Evolutionary conservation across 2,797 vertebrate genomes (phyloP).

Genomic region (Glossophaga mutica): DNA sequence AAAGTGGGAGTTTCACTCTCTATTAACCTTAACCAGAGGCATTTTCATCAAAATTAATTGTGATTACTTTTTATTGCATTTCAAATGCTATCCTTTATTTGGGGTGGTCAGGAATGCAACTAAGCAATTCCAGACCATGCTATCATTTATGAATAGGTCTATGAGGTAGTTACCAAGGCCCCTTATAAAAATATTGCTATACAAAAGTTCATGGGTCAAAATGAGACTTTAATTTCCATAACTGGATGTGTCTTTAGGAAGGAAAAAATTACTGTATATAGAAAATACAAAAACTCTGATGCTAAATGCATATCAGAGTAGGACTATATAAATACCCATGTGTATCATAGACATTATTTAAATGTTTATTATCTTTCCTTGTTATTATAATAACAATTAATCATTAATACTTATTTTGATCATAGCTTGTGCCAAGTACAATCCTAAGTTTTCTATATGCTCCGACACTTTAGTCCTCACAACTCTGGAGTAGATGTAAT

Average conservation of each 20-base stretch:
- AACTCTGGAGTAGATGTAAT: not conserved
- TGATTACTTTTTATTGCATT: slow-evolving; percentile 74
- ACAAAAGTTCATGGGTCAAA: slow-evolving; percentile 61
- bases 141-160: slow-evolving; percentile 68
- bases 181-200: slow-evolving; percentile 65
- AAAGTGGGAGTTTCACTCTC: slow-evolving; percentile 65
- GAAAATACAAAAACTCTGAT: slow-evolving; percentile 20
- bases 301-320: not conserved
- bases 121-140: slow-evolving; percentile 69
- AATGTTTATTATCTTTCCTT: not conserved
- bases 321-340: not conserved
- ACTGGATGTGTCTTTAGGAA: slow-evolving; percentile 25
- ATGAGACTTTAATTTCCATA: slow-evolving; percentile 66
- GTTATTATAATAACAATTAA: not conserved
- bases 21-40: slow-evolving; percentile 70
- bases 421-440: not conserved
- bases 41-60: slow-evolving; percentile 74
- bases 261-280: slow-evolving; percentile 36
- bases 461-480: not conserved
- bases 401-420: slow-evolving; percentile 21
- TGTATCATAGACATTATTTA: not conserved
- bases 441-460: not conserved
- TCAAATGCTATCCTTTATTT: slow-evolving; percentile 68
- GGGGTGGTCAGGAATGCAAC: slow-evolving; percentile 75
- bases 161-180: slow-evolving; percentile 59